These are phyloP conservation scores for Drosophila dives DNA, from an alignment of 2,888 invertebrate species.

Conservation along the genomic window DNA sequence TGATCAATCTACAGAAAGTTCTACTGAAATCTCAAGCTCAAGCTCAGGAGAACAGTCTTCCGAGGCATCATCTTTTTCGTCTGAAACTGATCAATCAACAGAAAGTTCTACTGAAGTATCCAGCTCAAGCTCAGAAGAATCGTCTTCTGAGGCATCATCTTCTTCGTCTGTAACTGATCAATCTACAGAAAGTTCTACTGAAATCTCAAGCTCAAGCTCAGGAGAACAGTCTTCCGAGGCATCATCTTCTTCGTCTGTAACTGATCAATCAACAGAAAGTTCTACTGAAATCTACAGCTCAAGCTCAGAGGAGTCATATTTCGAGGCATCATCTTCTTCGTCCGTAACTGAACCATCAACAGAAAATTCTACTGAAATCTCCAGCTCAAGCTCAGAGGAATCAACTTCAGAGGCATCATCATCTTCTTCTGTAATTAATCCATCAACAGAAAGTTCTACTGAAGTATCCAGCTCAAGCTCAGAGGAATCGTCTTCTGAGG, in stretches of 20 bases:
- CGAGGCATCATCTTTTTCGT: neutral
- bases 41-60: neutral
- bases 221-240: neutral
- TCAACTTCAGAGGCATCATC: neutral
- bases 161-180: slow-evolving; percentile 14
- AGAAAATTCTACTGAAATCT: slow-evolving; percentile 13
- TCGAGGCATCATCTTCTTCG: neutral
- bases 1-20: slow-evolving; percentile 1
- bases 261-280: neutral
- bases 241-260: neutral
- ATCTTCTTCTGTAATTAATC: neutral
- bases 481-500: neutral
- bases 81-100: neutral
- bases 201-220: neutral
- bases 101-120: neutral
- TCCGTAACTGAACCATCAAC: neutral
- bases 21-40: slow-evolving; percentile 1
- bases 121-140: slow-evolving; percentile 6
- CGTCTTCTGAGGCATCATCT: neutral
- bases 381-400: neutral
- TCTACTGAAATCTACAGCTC: neutral
- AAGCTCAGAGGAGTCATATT: neutral
- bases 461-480: neutral
- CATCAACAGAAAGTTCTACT: neutral
- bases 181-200: slow-evolving; percentile 3